Percentiles rank a stretch among this genome's conserved stretches.
phyloP scores from a whole-genome alignment of 2,888 invertebrate genomes.

The Apoda limacodes region DNA sequence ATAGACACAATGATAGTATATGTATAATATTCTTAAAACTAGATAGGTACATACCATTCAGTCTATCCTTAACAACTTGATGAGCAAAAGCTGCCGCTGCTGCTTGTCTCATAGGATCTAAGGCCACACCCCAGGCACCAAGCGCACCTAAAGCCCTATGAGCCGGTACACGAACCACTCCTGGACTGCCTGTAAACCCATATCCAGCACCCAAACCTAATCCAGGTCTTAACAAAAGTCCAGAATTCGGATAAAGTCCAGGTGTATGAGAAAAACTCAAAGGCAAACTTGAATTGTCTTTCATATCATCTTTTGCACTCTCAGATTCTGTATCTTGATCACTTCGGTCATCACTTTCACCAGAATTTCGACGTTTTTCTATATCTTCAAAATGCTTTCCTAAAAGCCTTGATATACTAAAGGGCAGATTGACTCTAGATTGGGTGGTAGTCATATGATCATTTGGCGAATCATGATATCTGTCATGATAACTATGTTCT shows the following conservation, averaged over 20 bases:
- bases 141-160: constrained; percentile 73
- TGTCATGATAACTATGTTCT: constrained; percentile 63
- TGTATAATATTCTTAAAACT: no score
- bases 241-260: constrained; percentile 50
- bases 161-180: constrained; percentile 85
- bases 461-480: constrained; percentile 58
- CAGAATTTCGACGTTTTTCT: constrained; percentile 59
- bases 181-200: constrained; percentile 74
- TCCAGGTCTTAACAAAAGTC: constrained; percentile 51
- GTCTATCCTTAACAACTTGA: constrained; percentile 85
- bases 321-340: constrained; percentile 64
- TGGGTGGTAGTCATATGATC: constrained; percentile 63
- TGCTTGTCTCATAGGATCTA: constrained; percentile 74
- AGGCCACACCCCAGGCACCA: constrained; percentile 69
- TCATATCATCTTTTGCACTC: constrained; percentile 56
- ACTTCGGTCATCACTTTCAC: constrained; percentile 63
- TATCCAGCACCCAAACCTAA: constrained; percentile 62
- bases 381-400: constrained; percentile 81
- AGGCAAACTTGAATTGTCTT: constrained; percentile 42
- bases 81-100: constrained; percentile 81
- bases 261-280: constrained; percentile 55
- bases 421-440: constrained; percentile 74
- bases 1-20: no score
- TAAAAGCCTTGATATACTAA: constrained; percentile 84
- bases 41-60: constrained; percentile 84